phyloP scores from a whole-genome alignment of 2,888 invertebrate species.

The Parasteatoda lunata region DNA sequence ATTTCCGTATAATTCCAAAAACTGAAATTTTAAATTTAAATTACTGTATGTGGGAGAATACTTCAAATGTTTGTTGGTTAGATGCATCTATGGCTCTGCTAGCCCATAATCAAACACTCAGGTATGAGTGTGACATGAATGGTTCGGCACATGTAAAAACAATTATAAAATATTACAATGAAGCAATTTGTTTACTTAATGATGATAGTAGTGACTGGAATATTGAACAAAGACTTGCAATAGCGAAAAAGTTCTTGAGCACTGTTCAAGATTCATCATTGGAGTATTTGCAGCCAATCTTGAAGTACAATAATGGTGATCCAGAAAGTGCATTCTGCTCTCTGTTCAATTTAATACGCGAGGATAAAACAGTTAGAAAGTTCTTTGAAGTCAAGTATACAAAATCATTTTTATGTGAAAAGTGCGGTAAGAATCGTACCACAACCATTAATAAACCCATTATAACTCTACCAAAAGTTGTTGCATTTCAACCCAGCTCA shows the following conservation, averaged over 20 bases:
- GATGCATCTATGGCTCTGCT: slow-evolving; percentile 47
- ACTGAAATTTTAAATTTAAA: not conserved
- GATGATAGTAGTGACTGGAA: not conserved
- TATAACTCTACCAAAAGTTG: slow-evolving; percentile 36
- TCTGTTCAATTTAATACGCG: slow-evolving; percentile 26
- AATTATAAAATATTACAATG: slow-evolving; percentile 14
- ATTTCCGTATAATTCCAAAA: not conserved
- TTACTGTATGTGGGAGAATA: slow-evolving; percentile 44
- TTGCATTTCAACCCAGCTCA: slow-evolving; percentile 1
- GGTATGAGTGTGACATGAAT: not conserved
- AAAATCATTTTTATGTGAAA: not conserved
- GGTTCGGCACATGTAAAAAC: not conserved
- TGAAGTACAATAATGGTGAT: slow-evolving; percentile 43
- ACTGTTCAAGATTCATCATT: slow-evolving; percentile 16
- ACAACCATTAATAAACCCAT: slow-evolving; percentile 18
- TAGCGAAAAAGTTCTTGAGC: slow-evolving; percentile 3
- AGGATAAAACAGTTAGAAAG: not conserved
- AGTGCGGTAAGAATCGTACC: not conserved
- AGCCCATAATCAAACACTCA: slow-evolving; percentile 26
- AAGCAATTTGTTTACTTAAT: slow-evolving; percentile 21
- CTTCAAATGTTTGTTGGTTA: slow-evolving; percentile 48
- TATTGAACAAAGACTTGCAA: not conserved
- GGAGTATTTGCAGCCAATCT: slow-evolving; percentile 38
- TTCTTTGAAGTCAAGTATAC: slow-evolving; percentile 10
- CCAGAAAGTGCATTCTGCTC: slow-evolving; percentile 53